These are phyloP conservation scores for Rhizomys pruinosus DNA, from an alignment of 2,113 vertebrate genomes.

Conservation along the genomic window DNA sequence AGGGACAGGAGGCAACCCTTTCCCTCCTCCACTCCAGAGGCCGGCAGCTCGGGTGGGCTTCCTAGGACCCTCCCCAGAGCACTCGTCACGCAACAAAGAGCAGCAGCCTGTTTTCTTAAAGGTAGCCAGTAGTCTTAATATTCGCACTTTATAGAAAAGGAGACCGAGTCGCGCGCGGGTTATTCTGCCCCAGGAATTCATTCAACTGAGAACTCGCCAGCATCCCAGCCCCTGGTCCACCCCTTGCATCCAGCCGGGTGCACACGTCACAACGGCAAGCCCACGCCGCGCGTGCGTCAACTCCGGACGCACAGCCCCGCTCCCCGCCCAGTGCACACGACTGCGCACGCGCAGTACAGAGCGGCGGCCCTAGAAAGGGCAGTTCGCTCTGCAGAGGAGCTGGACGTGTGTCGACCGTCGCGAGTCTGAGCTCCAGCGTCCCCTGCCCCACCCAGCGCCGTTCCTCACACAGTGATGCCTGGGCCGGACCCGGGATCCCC, in stretches of 20 bases:
- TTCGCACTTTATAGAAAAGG: neutral
- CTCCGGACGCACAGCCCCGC: neutral
- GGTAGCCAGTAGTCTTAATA: accelerated
- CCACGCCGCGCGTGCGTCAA: neutral
- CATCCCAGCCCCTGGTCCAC: neutral
- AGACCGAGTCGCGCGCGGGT: accelerated
- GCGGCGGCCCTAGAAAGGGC: neutral
- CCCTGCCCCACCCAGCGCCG: too few species aligned
- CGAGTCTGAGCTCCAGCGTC: accelerated
- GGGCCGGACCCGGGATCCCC: neutral
- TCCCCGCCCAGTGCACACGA: neutral
- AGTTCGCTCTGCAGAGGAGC: accelerated
- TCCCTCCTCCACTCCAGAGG: neutral
- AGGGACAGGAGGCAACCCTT: neutral
- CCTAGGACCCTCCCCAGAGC: neutral
- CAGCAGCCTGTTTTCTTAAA: neutral
- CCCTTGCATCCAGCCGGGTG: accelerated
- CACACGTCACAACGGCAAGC: neutral
- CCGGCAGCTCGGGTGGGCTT: neutral
- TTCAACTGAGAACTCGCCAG: neutral
- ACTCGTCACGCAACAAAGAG: neutral
- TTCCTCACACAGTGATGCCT: neutral
- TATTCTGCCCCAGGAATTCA: neutral
- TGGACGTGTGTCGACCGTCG: accelerated
- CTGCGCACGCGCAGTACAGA: neutral